Evolutionary conservation across 2,888 invertebrate genomes (phyloP).

Genomic region (Drosophila fulvimacula): DNA sequence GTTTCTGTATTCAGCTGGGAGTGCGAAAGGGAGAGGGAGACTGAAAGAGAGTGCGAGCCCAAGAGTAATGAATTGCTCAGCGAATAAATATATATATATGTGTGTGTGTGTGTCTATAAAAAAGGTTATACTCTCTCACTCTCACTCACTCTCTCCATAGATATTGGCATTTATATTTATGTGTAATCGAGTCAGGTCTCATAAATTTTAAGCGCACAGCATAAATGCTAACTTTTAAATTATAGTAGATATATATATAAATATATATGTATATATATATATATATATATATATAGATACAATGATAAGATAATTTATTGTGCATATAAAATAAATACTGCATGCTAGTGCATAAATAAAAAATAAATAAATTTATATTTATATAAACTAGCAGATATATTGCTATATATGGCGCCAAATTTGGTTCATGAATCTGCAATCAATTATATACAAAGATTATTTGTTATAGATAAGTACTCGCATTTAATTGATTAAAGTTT

Average conservation of each 20-base stretch:
- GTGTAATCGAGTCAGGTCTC: conserved; percentile 4
- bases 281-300: not conserved
- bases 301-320: conserved; percentile 22
- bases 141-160: not conserved
- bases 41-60: not conserved
- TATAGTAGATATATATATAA: conserved; percentile 1
- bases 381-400: not conserved
- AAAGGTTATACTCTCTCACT: not conserved
- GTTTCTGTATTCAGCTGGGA: conserved; percentile 8
- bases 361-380: not conserved
- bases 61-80: conserved; percentile 54
- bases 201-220: conserved; percentile 31
- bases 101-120: conserved; percentile 6
- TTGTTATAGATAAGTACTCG: conserved; percentile 5
- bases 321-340: conserved; percentile 23
- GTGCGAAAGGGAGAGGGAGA: not conserved
- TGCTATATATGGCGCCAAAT: not conserved
- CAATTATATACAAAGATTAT: not conserved
- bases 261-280: not conserved
- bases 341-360: conserved; percentile 16
- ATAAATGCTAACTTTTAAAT: conserved; percentile 23
- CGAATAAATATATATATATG: conserved; percentile 4
- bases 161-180: conserved; percentile 25
- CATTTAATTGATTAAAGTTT: not conserved
- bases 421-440: conserved; percentile 5